Conservation (phyloP, 2,113 vertebrate genomes). For the Trachemys scripta region DNA sequence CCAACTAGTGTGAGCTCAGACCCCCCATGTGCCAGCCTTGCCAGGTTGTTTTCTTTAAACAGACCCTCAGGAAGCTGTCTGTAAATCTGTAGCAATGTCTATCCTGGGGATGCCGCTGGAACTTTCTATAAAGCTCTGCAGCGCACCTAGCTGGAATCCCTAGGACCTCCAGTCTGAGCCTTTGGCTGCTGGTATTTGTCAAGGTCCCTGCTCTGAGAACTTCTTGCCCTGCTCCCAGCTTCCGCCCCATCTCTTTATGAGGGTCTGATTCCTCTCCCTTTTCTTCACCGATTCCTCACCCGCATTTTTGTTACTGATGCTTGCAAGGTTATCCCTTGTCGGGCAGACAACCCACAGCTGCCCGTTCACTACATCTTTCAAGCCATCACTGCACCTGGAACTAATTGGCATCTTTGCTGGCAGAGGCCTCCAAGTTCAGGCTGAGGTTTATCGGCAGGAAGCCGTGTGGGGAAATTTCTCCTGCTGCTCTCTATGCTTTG, state of each 20-base stretch:
- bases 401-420: background rate
- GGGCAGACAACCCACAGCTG: background rate
- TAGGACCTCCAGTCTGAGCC: background rate
- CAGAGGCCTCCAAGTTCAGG: too few relatives aligned
- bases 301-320: background rate
- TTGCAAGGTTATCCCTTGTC: background rate
- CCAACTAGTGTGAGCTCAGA: background rate
- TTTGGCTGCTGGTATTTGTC: rapidly evolving
- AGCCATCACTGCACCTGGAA: background rate
- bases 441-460: background rate
- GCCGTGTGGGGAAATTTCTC: background rate
- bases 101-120: rapidly evolving
- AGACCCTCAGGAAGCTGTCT: background rate
- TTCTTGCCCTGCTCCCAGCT: background rate
- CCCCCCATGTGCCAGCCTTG: background rate
- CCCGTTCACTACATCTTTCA: background rate
- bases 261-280: background rate
- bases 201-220: rapidly evolving
- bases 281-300: background rate
- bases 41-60: background rate
- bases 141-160: background rate
- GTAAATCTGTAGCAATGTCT: background rate
- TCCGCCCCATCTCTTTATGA: background rate
- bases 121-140: background rate
- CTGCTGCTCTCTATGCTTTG: background rate